A percentile compares a stretch with the other conserved stretches of the same genome.
These are phyloP conservation scores for Fabriciana adippe DNA, from an alignment of 2,888 invertebrate genomes.

Conservation along the genomic window DNA sequence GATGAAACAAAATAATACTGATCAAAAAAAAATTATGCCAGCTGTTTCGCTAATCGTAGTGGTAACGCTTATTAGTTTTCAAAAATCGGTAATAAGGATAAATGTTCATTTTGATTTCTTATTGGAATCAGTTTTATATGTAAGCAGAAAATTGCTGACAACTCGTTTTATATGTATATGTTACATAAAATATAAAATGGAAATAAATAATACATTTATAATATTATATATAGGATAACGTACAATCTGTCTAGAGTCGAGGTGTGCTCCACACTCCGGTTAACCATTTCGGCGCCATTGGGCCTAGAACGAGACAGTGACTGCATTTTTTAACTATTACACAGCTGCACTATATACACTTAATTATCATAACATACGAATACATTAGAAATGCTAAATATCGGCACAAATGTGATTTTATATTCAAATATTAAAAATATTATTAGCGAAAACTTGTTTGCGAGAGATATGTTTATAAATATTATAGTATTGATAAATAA, in stretches of 20 bases:
- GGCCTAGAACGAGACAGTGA: conserved; percentile 77
- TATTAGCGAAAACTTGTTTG: too few species aligned
- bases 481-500: too few species aligned
- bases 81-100: too few species aligned
- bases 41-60: too few species aligned
- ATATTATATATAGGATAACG: conserved; percentile 56
- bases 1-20: too few species aligned
- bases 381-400: conserved; percentile 5
- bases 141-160: conserved; percentile 37
- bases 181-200: conserved; percentile 38
- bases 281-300: conserved; percentile 78
- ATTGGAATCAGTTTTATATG: conserved; percentile 1
- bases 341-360: conserved; percentile 21
- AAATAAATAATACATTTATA: conserved; percentile 38
- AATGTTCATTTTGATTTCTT: too few species aligned
- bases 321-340: conserved; percentile 52
- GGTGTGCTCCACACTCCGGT: conserved; percentile 78
- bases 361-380: conserved; percentile 11
- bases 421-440: not conserved
- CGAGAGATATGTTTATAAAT: too few species aligned
- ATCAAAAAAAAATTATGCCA: too few species aligned
- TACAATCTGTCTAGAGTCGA: conserved; percentile 80
- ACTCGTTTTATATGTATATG: conserved; percentile 38
- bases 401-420: conserved; percentile 1
- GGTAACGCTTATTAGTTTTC: too few species aligned